phyloP scores from a whole-genome alignment of 2,113 vertebrate species.

The pig (Sus scrofa) region T2T-Sscrofa CM000826.6:125711501-125712000 shows the following conservation, averaged over 20 bases:
- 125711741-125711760: background rate
- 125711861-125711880: background rate
- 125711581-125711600: background rate
- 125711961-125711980: background rate
- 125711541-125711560: constrained; percentile 55
- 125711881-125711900: constrained; percentile 8
- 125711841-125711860: background rate
- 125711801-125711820: background rate
- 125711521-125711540: constrained; percentile 62
- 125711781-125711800: constrained; percentile 23
- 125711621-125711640: background rate
- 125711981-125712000: background rate
- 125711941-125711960: background rate
- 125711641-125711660: background rate
- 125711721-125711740: constrained; percentile 44
- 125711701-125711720: constrained; percentile 40
- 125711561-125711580: constrained; percentile 68
- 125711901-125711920: background rate
- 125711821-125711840: background rate
- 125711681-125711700: constrained; percentile 67
- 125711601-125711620: background rate
- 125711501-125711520: constrained; percentile 84
- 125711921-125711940: background rate
- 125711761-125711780: constrained; percentile 41
- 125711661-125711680: constrained; percentile 9